Evolutionary conservation across 2,888 invertebrate species (phyloP).

Genomic region (Dexiosoma caninum): DNA sequence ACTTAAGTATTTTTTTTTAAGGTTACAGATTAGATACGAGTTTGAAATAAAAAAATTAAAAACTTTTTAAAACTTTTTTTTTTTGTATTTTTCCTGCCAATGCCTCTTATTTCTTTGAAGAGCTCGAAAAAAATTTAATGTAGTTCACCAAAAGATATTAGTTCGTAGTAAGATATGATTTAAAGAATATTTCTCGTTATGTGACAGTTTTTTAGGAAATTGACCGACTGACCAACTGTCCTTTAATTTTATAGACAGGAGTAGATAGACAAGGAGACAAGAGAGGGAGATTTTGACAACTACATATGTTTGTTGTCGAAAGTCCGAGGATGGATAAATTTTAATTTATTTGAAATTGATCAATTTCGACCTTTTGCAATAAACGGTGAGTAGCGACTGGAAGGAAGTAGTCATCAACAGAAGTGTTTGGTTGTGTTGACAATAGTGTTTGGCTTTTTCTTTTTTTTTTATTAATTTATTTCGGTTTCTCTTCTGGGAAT

Average conservation of each 20-base stretch:
- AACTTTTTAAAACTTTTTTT: conserved; percentile 16
- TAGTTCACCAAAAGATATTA: conserved; percentile 8
- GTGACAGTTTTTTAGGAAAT: conserved; percentile 42
- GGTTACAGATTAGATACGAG: conserved; percentile 65
- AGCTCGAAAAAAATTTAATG: conserved; percentile 6
- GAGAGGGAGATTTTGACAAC: conserved; percentile 6
- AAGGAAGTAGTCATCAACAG: conserved; percentile 65
- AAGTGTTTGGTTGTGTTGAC: conserved; percentile 43
- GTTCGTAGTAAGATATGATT: conserved; percentile 36
- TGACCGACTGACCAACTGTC: conserved; percentile 29
- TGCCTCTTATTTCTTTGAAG: conserved; percentile 15
- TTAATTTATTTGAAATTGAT: conserved; percentile 25
- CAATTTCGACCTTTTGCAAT: conserved; percentile 73
- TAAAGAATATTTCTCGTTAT: conserved; percentile 7
- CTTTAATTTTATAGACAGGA: conserved; percentile 22
- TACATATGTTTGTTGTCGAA: conserved; percentile 2
- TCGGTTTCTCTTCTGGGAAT: conserved; percentile 65
- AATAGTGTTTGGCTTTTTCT: conserved; percentile 17
- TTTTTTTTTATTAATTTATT: conserved; percentile 32
- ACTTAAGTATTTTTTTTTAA: conserved; percentile 38
- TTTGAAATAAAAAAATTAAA: conserved; percentile 13
- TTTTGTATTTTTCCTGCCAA: conserved; percentile 21
- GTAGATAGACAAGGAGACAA: conserved; percentile 28
- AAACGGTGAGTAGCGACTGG: conserved; percentile 76
- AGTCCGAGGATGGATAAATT: conserved; percentile 49